Percentiles rank a stretch among this genome's conserved stretches.
phyloP scores from a whole-genome alignment of 2,113 vertebrate species.

The Oceanites oceanicus region DNA sequence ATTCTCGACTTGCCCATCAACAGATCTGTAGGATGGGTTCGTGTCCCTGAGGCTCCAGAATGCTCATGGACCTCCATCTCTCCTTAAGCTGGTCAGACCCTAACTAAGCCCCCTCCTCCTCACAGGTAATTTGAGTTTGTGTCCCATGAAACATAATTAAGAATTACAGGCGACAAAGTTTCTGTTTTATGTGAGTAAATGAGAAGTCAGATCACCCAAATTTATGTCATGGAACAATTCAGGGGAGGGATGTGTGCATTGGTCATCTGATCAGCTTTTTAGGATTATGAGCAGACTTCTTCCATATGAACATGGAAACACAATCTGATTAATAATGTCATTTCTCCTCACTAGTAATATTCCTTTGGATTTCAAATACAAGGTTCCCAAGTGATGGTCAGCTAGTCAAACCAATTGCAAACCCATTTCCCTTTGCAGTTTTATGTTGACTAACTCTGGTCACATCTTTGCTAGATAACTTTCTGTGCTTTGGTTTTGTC shows the following conservation, averaged over 20 bases:
- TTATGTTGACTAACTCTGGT: background rate
- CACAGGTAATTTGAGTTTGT: background rate
- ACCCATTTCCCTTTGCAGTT: background rate
- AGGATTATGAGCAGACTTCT: background rate
- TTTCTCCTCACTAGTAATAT: background rate
- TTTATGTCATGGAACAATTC: background rate
- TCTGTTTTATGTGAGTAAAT: background rate
- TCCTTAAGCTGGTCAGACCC: background rate
- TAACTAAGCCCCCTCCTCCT: background rate
- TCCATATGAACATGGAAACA: background rate
- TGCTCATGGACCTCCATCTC: background rate
- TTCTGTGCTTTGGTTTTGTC: background rate
- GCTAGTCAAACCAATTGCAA: background rate
- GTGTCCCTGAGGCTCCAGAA: background rate
- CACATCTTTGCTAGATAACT: background rate
- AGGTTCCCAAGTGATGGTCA: background rate
- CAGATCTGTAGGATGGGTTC: background rate
- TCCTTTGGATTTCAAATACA: background rate
- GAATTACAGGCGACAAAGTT: background rate
- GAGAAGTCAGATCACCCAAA: background rate
- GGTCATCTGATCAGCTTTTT: background rate
- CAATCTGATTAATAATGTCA: background rate
- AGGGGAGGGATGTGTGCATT: background rate
- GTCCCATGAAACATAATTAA: background rate
- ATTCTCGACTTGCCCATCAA: background rate